phyloP scores from a whole-genome alignment of 2,888 invertebrate species.

The Patella depressa region DNA sequence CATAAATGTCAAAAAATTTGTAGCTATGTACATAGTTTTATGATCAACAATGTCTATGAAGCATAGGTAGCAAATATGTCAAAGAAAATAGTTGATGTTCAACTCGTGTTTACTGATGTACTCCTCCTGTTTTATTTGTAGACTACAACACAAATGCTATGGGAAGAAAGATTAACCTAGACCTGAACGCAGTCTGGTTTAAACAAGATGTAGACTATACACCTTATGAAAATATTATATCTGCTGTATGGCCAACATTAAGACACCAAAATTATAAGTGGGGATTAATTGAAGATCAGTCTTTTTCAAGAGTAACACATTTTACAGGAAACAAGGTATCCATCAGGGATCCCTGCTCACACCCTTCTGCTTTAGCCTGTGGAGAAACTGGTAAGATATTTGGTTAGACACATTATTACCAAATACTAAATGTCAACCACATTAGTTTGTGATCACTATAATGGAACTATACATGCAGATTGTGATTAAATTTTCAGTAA shows the following conservation, averaged over 20 bases:
- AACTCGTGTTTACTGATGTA: too few species aligned
- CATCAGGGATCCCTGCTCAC: constrained; percentile 14
- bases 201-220: constrained; percentile 37
- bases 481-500: too few species aligned
- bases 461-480: too few species aligned
- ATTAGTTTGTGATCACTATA: too few species aligned
- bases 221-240: constrained; percentile 32
- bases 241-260: constrained; percentile 36
- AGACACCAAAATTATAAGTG: constrained; percentile 29
- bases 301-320: background rate
- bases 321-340: background rate
- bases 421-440: background rate
- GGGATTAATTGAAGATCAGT: constrained; percentile 25
- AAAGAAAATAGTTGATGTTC: too few species aligned
- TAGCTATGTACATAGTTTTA: too few species aligned
- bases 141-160: background rate
- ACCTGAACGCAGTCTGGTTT: constrained; percentile 27
- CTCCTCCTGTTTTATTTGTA: background rate
- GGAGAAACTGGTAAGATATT: constrained; percentile 23
- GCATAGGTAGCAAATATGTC: too few species aligned
- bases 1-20: too few species aligned
- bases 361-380: constrained; percentile 5
- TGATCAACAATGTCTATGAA: too few species aligned
- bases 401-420: background rate
- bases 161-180: constrained; percentile 20